Conservation (phyloP, 2,113 vertebrate genomes). For the Syngnathus floridae region DNA sequence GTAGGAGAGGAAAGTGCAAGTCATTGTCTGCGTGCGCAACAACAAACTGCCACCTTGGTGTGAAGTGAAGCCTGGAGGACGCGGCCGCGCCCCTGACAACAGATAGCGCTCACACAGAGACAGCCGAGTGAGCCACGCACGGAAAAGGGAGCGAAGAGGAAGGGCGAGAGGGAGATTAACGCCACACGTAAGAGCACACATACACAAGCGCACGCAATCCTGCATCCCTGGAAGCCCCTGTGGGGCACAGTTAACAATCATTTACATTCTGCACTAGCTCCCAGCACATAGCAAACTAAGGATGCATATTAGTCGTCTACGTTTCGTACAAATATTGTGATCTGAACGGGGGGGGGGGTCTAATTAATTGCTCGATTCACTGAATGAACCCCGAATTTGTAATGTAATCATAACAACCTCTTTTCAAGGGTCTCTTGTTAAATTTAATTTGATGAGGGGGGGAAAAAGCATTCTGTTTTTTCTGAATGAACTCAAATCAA, state of each 20-base stretch:
- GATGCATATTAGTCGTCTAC: slow-evolving; percentile 55
- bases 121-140: slow-evolving; percentile 17
- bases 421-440: slow-evolving; percentile 71
- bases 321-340: slow-evolving; percentile 65
- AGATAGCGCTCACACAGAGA: slow-evolving; percentile 38
- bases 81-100: slow-evolving; percentile 54
- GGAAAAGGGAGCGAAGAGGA: slow-evolving; percentile 13
- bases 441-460: slow-evolving; percentile 65
- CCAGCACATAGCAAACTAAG: slow-evolving; percentile 51
- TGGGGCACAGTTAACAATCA: slow-evolving; percentile 51
- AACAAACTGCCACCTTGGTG: slow-evolving; percentile 62
- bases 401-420: slow-evolving; percentile 73
- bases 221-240: slow-evolving; percentile 28
- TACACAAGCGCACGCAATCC: slow-evolving; percentile 34
- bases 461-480: slow-evolving; percentile 53
- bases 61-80: slow-evolving; percentile 61
- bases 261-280: slow-evolving; percentile 45
- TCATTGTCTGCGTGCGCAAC: slow-evolving; percentile 59
- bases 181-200: slow-evolving; percentile 28
- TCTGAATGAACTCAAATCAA: slow-evolving; percentile 68
- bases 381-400: slow-evolving; percentile 70
- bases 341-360: slow-evolving; percentile 60
- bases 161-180: slow-evolving; percentile 32
- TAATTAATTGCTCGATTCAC: slow-evolving; percentile 72
- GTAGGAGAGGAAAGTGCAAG: slow-evolving; percentile 62